Evolutionary conservation across 2,888 invertebrate genomes (phyloP), one percentile per base, ranked within the genome.

Genomic region (Volucella bombylans): DNA sequence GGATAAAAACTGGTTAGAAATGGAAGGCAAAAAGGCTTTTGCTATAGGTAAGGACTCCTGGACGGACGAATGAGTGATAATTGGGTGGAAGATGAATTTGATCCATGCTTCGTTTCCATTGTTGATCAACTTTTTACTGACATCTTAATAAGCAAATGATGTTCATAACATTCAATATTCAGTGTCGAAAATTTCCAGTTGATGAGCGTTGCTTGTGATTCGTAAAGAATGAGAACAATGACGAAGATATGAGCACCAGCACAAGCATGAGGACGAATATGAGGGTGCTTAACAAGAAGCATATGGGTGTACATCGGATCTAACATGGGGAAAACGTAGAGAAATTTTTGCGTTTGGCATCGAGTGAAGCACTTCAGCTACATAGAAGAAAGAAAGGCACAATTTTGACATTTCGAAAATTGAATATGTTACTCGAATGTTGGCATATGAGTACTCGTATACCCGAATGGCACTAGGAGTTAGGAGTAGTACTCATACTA

Each of bases 101-200:
- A 64, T 78, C 55, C 71, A 43, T 71, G 18, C 59, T 47, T 45
- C 59, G 38, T 31, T 10, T 43, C 52, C 65, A 59, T 72, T 72
- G 72, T 72, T 79, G 72, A 79, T 79, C 79, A 79, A 72, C 65
- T 72, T 79, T 79, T 79, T 67, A 79, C 65, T 54, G 65, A 67
- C 65, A 45, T 67, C 79, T 79, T 79, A 79, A 79, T 79, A 72
- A 79, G 72, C 79, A 79, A 79, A 72, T 78, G 69, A 78, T 78
- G 76, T 69, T 78, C 55, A 41, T 49, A 59, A 57, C 64, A 69
- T 68, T 61, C 76, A 76, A 61, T 76, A 64, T 62, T 67, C 64
- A 43, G 38, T 61, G 52, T 43, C 12, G 15, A 12, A 38, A 38
- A 39, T 45, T 62, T 54, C 6, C 23, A 14, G 18, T 69, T 39